These are phyloP conservation scores for Nematostella vectensis DNA, from an alignment of 92 coral and sea anemone species.

Conservation along the genomic window DNA sequence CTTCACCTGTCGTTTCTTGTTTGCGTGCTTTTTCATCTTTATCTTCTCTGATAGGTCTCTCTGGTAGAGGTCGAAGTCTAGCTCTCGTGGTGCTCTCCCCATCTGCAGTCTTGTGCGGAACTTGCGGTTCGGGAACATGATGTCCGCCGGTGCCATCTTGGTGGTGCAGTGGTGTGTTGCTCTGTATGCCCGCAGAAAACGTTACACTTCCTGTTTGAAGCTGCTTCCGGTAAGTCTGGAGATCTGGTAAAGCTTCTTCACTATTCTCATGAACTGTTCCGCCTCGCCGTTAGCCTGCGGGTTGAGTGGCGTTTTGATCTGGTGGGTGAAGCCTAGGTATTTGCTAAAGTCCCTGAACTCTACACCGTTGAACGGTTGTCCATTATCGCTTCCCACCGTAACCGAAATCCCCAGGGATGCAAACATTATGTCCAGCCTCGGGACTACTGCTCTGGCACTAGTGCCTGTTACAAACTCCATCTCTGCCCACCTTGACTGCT, in stretches of 20 bases:
- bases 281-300: slow-evolving; percentile 31
- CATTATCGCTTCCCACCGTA: too few species aligned
- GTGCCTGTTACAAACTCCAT: slow-evolving; percentile 19
- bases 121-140: slow-evolving; percentile 17
- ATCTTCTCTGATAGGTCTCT: slow-evolving; percentile 21
- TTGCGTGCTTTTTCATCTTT: slow-evolving; percentile 22
- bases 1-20: slow-evolving; percentile 17
- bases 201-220: too few species aligned
- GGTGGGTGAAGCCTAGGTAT: background rate
- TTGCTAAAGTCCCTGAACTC: too few species aligned
- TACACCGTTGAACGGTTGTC: slow-evolving; percentile 17
- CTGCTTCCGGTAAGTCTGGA: slow-evolving; percentile 8
- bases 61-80: slow-evolving; percentile 15
- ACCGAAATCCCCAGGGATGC: slow-evolving; percentile 17
- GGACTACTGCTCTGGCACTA: too few species aligned
- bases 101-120: slow-evolving; percentile 24
- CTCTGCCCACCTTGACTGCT: slow-evolving; percentile 33
- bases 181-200: too few species aligned
- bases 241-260: slow-evolving; percentile 32
- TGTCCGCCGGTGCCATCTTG: too few species aligned
- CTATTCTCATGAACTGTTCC: slow-evolving; percentile 33
- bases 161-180: slow-evolving; percentile 26
- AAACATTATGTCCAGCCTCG: slow-evolving; percentile 13
- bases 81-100: slow-evolving; percentile 9
- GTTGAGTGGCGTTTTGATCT: slow-evolving; percentile 23